These are phyloP conservation scores for Enteromius viviparus DNA, from an alignment of 2,797 vertebrate species.

Conservation along the genomic window DNA sequence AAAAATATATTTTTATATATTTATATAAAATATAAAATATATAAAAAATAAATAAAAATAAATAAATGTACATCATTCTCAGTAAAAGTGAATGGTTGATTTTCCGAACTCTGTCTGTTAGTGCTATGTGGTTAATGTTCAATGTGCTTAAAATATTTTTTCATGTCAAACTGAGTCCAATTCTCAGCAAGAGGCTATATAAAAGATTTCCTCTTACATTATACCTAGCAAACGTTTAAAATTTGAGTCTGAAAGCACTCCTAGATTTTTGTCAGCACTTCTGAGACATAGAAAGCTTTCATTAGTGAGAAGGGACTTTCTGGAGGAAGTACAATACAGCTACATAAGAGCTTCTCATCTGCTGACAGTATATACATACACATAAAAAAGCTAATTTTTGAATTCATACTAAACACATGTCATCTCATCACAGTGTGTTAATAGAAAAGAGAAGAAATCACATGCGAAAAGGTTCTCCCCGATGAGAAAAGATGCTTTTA, in stretches of 20 bases:
- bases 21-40: no score
- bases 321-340: slow-evolving; percentile 7
- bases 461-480: neutral
- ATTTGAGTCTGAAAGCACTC: neutral
- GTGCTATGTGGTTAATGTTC: neutral
- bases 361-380: no score
- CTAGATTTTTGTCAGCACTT: neutral
- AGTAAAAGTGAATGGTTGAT: no score
- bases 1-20: no score
- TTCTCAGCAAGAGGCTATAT: neutral
- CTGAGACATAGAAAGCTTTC: neutral
- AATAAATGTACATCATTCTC: no score
- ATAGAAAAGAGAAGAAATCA: slow-evolving; percentile 2
- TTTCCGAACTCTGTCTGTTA: no score
- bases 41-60: no score
- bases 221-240: neutral
- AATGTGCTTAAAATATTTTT: neutral
- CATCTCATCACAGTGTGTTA: neutral
- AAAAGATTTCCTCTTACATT: neutral
- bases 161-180: neutral
- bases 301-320: neutral
- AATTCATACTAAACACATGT: slow-evolving; percentile 8
- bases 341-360: slow-evolving; percentile 19
- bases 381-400: neutral
- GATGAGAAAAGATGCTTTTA: neutral